Conservation (phyloP, 2,113 vertebrate genomes). For the Hydropotes inermis region DNA sequence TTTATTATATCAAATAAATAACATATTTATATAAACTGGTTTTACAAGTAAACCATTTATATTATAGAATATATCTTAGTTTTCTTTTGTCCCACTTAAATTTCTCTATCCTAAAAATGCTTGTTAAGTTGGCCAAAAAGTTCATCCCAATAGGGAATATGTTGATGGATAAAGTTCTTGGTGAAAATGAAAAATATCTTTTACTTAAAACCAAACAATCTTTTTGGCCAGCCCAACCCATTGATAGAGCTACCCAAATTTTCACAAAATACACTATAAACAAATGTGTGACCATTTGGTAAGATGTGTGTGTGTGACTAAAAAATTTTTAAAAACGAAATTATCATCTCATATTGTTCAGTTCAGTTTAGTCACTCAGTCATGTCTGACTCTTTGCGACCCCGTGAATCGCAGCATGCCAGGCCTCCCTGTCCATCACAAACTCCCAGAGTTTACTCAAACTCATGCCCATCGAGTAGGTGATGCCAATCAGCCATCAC, state of each 20-base stretch:
- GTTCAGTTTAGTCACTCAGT: too few relatives aligned
- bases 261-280: not conserved
- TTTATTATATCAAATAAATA: not conserved
- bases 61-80: not conserved
- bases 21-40: not conserved
- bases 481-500: too few relatives aligned
- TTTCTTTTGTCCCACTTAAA: not conserved
- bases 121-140: not conserved
- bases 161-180: not conserved
- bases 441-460: too few relatives aligned
- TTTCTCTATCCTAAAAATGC: not conserved
- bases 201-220: not conserved
- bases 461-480: too few relatives aligned
- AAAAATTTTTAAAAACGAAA: not conserved
- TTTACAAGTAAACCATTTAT: not conserved
- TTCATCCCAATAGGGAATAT: not conserved
- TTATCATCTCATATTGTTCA: not conserved
- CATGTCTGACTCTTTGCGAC: too few relatives aligned
- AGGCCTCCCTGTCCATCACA: too few relatives aligned
- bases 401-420: too few relatives aligned
- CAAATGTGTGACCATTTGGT: not conserved
- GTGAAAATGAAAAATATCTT: not conserved
- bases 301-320: not conserved
- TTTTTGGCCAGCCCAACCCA: not conserved
- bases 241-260: not conserved